A percentile compares a stretch with the other conserved stretches of the same genome.
phyloP scores from a whole-genome alignment of 2,113 vertebrate genomes.

The Lanius collurio region DNA sequence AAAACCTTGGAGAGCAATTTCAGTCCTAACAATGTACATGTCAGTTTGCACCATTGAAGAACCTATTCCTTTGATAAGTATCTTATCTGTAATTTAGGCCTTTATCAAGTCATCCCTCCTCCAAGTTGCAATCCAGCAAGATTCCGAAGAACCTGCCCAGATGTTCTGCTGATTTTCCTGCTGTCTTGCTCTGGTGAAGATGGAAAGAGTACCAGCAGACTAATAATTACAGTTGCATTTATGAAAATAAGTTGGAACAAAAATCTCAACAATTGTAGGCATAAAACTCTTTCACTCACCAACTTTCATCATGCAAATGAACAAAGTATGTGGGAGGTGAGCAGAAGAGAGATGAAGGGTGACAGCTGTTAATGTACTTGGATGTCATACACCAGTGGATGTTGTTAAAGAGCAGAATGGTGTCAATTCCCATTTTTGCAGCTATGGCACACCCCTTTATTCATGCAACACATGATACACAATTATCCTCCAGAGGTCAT shows the following conservation, averaged over 20 bases:
- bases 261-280: background rate
- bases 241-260: background rate
- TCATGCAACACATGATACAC: background rate
- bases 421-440: conserved; percentile 12
- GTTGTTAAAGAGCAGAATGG: background rate
- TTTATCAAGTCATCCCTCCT: background rate
- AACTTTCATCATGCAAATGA: background rate
- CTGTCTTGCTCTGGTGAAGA: background rate
- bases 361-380: background rate
- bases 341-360: background rate
- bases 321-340: background rate
- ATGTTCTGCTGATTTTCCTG: background rate
- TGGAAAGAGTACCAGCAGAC: background rate
- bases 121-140: background rate
- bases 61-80: background rate
- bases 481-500: conserved; percentile 7
- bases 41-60: background rate
- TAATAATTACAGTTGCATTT: background rate
- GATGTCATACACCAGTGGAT: background rate
- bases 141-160: background rate
- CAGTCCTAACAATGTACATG: no score
- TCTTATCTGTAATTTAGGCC: background rate
- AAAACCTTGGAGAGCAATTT: background rate
- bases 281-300: background rate
- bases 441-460: background rate